Percentiles rank a stretch among this genome's conserved stretches.
These are phyloP conservation scores for Acanthosepion esculentum DNA, from an alignment of 2,888 invertebrate species.

Conservation along the genomic window DNA sequence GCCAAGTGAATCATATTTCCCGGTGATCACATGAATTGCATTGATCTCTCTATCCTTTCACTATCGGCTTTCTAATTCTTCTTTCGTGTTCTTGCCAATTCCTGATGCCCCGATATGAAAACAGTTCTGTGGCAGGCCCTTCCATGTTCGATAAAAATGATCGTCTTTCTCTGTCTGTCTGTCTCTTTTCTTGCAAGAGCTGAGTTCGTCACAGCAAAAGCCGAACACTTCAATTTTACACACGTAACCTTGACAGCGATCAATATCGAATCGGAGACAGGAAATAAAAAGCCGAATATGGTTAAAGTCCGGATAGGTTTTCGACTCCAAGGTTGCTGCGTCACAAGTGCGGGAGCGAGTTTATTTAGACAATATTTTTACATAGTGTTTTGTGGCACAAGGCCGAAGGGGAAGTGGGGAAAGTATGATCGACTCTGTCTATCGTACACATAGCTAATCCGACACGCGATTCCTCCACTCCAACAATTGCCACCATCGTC, in stretches of 20 bases:
- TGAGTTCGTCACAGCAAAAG: background rate
- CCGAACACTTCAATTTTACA: background rate
- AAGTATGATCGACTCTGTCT: no score
- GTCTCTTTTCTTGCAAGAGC: background rate
- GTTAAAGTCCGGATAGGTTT: background rate
- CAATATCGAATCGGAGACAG: background rate
- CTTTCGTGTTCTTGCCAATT: background rate
- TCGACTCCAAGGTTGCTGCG: background rate
- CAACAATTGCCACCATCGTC: no score
- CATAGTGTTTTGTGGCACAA: no score
- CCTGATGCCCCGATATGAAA: background rate
- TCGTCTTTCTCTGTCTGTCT: background rate
- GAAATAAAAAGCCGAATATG: background rate
- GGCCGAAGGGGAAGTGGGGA: no score
- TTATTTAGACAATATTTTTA: no score
- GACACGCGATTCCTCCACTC: no score
- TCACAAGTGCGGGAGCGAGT: no score
- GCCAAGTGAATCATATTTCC: slow-evolving; percentile 15
- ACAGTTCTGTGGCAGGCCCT: background rate
- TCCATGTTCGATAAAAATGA: background rate
- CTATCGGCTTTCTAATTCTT: background rate
- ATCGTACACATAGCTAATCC: no score
- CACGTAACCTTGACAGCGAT: background rate
- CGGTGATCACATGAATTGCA: background rate
- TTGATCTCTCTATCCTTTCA: background rate